These are phyloP conservation scores for Pteronotus mesoamericanus DNA, from an alignment of 2,797 vertebrate genomes.

Conservation along the genomic window DNA sequence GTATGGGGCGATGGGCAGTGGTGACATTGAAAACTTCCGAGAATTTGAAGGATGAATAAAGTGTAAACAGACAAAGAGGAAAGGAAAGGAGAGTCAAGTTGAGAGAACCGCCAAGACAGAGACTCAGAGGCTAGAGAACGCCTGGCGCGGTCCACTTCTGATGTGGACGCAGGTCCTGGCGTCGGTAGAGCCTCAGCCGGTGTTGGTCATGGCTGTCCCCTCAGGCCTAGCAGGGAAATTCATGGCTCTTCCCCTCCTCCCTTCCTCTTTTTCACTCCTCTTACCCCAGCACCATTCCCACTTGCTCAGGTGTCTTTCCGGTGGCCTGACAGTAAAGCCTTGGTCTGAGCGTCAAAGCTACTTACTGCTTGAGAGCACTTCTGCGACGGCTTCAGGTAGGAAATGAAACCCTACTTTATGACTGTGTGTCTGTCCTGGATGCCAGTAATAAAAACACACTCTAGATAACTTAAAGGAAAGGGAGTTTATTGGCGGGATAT, in stretches of 20 bases:
- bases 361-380: background rate
- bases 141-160: too few species aligned
- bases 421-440: background rate
- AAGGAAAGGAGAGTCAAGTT: background rate
- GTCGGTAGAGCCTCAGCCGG: background rate
- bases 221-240: background rate
- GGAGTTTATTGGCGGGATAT: background rate
- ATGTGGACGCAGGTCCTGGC: background rate
- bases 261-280: background rate
- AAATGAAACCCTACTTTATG: background rate
- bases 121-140: background rate
- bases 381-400: background rate
- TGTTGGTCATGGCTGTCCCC: background rate
- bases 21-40: background rate
- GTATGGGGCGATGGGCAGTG: too few species aligned
- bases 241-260: background rate
- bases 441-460: background rate
- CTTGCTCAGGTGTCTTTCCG: background rate
- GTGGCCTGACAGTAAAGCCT: background rate
- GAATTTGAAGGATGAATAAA: background rate
- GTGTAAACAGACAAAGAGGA: background rate
- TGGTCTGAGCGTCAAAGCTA: background rate
- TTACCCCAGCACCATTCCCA: background rate
- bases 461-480: background rate
- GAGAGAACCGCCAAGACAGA: background rate